These are phyloP conservation scores for Euzetes globulus DNA, from an alignment of 2,888 invertebrate genomes.

Conservation along the genomic window DNA sequence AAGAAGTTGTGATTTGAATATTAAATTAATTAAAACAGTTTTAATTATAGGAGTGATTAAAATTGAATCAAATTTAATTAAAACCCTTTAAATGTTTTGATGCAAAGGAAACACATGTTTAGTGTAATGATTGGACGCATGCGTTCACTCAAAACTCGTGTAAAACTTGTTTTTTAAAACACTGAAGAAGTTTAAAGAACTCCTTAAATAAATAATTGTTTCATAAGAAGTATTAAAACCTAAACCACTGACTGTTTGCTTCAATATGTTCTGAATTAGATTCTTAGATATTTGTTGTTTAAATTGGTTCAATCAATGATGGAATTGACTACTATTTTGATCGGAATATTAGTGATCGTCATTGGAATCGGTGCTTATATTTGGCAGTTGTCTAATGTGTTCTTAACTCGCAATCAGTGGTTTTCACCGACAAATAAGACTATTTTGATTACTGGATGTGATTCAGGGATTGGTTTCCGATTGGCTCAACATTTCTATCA, in stretches of 20 bases:
- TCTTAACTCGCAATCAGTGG: conserved; percentile 16
- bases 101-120: background rate
- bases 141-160: background rate
- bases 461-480: conserved; percentile 72
- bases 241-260: background rate
- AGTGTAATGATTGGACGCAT: background rate
- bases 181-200: conserved; percentile 14
- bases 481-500: conserved; percentile 64
- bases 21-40: background rate
- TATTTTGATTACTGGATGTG: conserved; percentile 76
- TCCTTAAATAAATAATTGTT: background rate
- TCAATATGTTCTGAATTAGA: background rate
- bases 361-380: conserved; percentile 10
- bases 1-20: background rate
- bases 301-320: background rate
- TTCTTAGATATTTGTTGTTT: too few species aligned
- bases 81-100: background rate
- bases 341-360: background rate
- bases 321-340: conserved; percentile 6
- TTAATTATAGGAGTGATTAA: background rate
- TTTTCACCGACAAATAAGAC: conserved; percentile 48
- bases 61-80: background rate
- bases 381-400: conserved; percentile 21
- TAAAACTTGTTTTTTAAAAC: conserved; percentile 17
- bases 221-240: background rate